Base-by-base conservation (phyloP, 2,888 invertebrate genomes). In the Phengaris arion region DNA sequence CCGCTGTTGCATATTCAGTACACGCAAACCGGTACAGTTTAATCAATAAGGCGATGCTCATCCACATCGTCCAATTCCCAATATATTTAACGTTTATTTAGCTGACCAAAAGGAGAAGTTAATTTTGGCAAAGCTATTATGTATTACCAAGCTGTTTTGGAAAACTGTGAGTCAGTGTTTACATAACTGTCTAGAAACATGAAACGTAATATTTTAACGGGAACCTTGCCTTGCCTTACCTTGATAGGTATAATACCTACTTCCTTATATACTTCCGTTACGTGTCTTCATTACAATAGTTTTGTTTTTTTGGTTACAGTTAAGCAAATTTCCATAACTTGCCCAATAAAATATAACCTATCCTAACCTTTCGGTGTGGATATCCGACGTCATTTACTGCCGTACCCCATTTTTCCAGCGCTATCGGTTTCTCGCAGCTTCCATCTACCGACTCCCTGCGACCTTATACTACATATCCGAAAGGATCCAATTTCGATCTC, bases 1-100 rank as follows among this genome's bases (percentile, higher is more conserved):
- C 75, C 70, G 75, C 69, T 72, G 52, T 72, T 72, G 72, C 72
- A 54, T 52, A 35, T 69, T 48, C 51, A 51, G 9, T 15, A 52
- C 70, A 52, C 52, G 72, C 72, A 7, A 52, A 72, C 72, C 72
- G 52, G 52, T 15, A 22, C 35, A 35, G 12, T 72, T 4, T 72
- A 22, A 52, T 72, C 72, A 72, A 72, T 51, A 72, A 22, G 54
- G 35, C 52, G 52, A 72, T 72, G 15, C 35, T 22, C 13, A 9
- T 35, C 51, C 13, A 22, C 35, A 72, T 72, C 52, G 72, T 35
- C 52, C 72, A 35, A 54, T 72, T 72, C 72, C 72, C 52, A 72
- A 52, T 7, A 45, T 15, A 72, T 72, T 72, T 72, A 13, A 54
- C 35, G 22, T 12, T 72, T 13, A 54, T 52, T 22, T 72, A 72